A percentile compares a stretch with the other conserved stretches of the same genome.
These are phyloP conservation scores for Phoebastria nigripes DNA, from an alignment of 2,797 vertebrate genomes.

Conservation along the genomic window DNA sequence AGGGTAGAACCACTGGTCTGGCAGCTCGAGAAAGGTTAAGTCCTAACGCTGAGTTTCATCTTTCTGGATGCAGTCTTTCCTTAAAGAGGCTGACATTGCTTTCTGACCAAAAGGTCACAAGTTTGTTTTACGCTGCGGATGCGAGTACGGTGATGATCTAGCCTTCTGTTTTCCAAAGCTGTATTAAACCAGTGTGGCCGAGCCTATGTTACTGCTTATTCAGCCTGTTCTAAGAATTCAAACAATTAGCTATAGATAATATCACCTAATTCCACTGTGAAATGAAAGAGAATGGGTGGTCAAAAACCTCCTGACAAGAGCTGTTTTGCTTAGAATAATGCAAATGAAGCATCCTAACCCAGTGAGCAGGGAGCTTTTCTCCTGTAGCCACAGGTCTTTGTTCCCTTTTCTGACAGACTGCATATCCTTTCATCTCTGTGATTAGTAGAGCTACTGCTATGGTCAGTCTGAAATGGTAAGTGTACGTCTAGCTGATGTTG, in stretches of 20 bases:
- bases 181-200: not conserved
- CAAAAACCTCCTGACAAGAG: conserved; percentile 39
- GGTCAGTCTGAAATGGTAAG: conserved; percentile 13
- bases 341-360: conserved; percentile 16
- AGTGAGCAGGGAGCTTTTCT: not conserved
- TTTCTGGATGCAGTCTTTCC: not conserved
- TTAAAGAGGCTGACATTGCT: not conserved
- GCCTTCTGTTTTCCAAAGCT: conserved; percentile 28
- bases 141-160: not conserved
- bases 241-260: conserved; percentile 21
- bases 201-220: conserved; percentile 12
- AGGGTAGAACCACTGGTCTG: not conserved
- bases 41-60: not conserved
- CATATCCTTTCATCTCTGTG: conserved; percentile 20
- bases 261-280: conserved; percentile 24
- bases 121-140: not conserved
- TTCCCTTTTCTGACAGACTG: conserved; percentile 34
- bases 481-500: not conserved
- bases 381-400: conserved; percentile 25
- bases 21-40: not conserved
- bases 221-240: conserved; percentile 10
- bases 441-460: not conserved
- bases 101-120: not conserved
- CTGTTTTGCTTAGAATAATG: not conserved
- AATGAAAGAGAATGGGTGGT: conserved; percentile 35